Base-by-base conservation (phyloP, 2,797 vertebrate genomes). In the Muscicapa striata region DNA sequence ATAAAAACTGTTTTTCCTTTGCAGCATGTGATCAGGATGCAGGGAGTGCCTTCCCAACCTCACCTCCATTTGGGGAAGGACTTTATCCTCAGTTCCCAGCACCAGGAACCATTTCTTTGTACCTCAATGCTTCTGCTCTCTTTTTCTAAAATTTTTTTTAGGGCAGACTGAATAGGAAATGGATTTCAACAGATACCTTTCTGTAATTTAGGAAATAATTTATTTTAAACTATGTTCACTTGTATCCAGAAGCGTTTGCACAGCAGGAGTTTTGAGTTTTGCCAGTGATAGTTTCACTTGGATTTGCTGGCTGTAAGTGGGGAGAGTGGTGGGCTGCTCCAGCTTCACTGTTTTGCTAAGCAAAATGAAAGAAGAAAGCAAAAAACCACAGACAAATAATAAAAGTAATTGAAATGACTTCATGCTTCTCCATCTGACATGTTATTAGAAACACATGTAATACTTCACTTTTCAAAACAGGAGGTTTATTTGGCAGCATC, bases 371-470 rank as follows among this genome's bases (percentile, higher is more conserved):
- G 90, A 79, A 93, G 80, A 85, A 94, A 96, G 90, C 83, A 95
- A 93, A 96, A 93, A 93, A 17, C 90, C 92, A 93, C 64, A 87
- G 84, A 93, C 79, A 95, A 95, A 95, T 91, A 93, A 94, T 90
- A 91, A 93, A 96, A 96, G 95, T 94, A 91, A 95, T 83, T 90
- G 72, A 91, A 94, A 91, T 94, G 20, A 90, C 84, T 97, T 96
- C 83, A 90, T 88, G 91, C 81, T 91, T 77, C 91, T 93, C 91
- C 89, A 94, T 94, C 87, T 95, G 88, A 94, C 70, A 63, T 41
- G 59, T 91, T 95, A 95, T 96, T 92, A 91, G 91, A 95, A 96
- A 95, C 91, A 95, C 70, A 93, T 84, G 89, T 64, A 54, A 90
- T 78, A 58, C 67, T 88, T 83, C 48, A 64, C 88, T 96, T 88